phyloP scores from a whole-genome alignment of 30 jellyfish, hydroid and myxozoan species.

The Turritopsis rubra region DNA sequence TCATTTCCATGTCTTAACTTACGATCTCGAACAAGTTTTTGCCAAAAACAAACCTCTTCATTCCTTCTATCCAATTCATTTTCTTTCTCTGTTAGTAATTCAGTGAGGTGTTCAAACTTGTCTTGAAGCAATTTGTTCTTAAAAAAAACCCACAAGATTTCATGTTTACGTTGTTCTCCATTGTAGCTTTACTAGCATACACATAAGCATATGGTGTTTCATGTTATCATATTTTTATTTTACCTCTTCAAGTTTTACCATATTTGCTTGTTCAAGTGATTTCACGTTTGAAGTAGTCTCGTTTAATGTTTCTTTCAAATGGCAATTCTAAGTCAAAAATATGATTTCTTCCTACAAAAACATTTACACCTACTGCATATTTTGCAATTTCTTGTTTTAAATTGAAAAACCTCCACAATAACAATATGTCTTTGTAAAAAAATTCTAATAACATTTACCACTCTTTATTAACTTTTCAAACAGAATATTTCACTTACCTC shows the following conservation, averaged over 20 bases:
- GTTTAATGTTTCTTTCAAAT: slow-evolving; percentile 1
- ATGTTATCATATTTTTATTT: no score
- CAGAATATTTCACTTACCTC: slow-evolving; percentile 5
- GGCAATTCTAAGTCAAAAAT: slow-evolving; percentile 4
- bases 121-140: background rate
- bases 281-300: background rate
- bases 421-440: no score
- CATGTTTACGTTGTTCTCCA: no score
- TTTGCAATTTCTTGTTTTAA: no score
- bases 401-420: no score
- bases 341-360: no score
- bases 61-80: background rate
- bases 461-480: background rate
- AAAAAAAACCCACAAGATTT: no score
- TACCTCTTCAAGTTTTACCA: slow-evolving; percentile 17
- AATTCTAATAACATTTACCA: background rate
- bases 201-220: no score
- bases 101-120: background rate
- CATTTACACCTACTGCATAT: no score
- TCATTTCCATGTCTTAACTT: no score
- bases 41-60: background rate
- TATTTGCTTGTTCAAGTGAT: background rate
- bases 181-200: no score
- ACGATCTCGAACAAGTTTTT: no score
- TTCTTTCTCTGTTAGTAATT: background rate